Base-by-base conservation (phyloP, 1,140 invertebrate genomes). In the Drosophila bifasciata region DNA sequence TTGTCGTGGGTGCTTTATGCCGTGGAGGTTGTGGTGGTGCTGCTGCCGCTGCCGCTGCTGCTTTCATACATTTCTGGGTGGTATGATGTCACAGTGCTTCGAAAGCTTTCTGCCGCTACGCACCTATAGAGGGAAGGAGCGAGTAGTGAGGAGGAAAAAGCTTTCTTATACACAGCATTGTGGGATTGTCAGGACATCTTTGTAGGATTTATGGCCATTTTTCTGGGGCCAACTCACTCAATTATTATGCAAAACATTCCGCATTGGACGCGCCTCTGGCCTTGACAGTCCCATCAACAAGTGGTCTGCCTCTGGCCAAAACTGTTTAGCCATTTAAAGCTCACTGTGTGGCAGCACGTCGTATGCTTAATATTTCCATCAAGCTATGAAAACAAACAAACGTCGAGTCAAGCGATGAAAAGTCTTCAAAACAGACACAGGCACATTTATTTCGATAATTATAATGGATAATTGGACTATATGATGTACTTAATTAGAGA, bases 71-170 rank as follows among this genome's bases (percentile, higher is more conserved):
- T 36, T 72, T 52, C 74, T 76, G 76, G 80, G 76, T 46, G 67
- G 73, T 62, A 85, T 85, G 80, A 85, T 86, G 80, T 85, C 80
- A 85, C 67, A 50, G 21, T 21, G n/a, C 1, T 16, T 21, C 2
- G 6, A 61, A 61, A 67, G 62, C 71, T 68, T 53, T 51, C 39
- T 16, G 19, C 13, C 11, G 28, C 16, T 17, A 7, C 28, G n/a
- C 21, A 7, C 5, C 36, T 41, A 39, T 9, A 8, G 28, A 9
- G 28, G 17, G 19, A 28, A 19, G 3, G 44, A 13, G n/a, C 11
- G 19, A 53, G 51, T 9, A 28, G 3, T 28, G 19, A 9, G 21
- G 28, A 39, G 21, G 7, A 1, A 25, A 63, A 41, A 68, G 43
- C 43, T 41, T 56, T 68, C 43, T 8, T 8, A 28, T 28, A 55